phyloP scores from a whole-genome alignment of 1,140 invertebrate species.

The Delia radicum region DNA sequence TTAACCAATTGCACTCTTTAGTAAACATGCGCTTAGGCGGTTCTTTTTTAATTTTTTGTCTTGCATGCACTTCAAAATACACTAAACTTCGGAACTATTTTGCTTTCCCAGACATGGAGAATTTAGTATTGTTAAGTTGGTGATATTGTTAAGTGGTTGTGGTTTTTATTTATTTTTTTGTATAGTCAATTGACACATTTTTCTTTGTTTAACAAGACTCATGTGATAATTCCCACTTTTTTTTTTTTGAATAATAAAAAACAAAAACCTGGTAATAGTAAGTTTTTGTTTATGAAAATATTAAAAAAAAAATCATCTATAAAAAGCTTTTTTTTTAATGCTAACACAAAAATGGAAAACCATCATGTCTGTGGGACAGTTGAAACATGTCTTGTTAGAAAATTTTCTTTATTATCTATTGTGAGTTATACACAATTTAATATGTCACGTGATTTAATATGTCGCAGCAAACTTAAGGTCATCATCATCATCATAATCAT shows the following conservation, averaged over 20 bases:
- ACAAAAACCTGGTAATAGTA: neutral
- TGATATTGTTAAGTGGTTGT: neutral
- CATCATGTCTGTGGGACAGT: neutral
- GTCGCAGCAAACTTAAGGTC: neutral
- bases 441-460: neutral
- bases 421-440: neutral
- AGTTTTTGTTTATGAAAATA: neutral
- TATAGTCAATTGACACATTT: neutral
- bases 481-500: neutral
- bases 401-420: neutral
- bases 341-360: neutral
- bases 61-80: neutral
- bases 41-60: neutral
- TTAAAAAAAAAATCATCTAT: too few relatives aligned
- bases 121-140: neutral
- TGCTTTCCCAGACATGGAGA: neutral
- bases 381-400: neutral
- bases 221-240: neutral
- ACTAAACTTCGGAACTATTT: neutral
- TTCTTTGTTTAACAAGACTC: neutral
- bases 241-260: neutral
- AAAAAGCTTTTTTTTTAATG: neutral
- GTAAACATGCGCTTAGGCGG: neutral
- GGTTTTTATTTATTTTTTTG: neutral
- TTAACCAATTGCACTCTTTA: neutral